Percentiles rank a stretch among this genome's conserved stretches.
These are phyloP conservation scores for Hyppa rectilinea DNA, from an alignment of 2,888 invertebrate genomes.

Conservation along the genomic window DNA sequence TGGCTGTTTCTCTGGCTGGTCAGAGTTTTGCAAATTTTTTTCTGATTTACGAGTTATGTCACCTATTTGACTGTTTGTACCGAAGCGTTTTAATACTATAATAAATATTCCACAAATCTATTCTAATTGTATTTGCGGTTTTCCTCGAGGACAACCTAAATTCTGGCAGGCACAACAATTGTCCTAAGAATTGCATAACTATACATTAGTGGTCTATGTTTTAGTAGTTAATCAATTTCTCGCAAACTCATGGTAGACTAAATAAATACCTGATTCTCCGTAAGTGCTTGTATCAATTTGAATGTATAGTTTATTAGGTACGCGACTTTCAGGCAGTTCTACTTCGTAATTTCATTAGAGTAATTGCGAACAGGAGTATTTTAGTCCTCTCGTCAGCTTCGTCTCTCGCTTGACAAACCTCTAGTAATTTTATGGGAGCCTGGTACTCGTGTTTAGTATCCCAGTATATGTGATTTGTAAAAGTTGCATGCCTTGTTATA, in stretches of 20 bases:
- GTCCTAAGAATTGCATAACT: conserved; percentile 33
- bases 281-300: conserved; percentile 38
- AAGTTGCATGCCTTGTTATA: background rate
- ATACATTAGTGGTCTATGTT: background rate
- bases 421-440: background rate
- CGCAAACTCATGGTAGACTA: conserved; percentile 6
- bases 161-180: background rate
- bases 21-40: background rate
- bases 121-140: conserved; percentile 42
- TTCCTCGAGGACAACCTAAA: conserved; percentile 30
- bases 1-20: background rate
- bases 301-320: conserved; percentile 27
- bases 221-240: conserved; percentile 24
- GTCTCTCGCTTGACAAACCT: background rate
- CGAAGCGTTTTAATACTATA: background rate
- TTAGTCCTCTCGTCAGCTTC: background rate
- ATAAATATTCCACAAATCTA: background rate
- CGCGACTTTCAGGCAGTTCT: background rate
- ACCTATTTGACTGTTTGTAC: conserved; percentile 24
- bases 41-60: background rate
- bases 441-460: background rate
- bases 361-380: conserved; percentile 13
- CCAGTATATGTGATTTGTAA: background rate
- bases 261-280: conserved; percentile 50
- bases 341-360: conserved; percentile 23